Base-by-base conservation (phyloP, 1,140 invertebrate genomes). In the Daktulosphaira vitifoliae region DNA sequence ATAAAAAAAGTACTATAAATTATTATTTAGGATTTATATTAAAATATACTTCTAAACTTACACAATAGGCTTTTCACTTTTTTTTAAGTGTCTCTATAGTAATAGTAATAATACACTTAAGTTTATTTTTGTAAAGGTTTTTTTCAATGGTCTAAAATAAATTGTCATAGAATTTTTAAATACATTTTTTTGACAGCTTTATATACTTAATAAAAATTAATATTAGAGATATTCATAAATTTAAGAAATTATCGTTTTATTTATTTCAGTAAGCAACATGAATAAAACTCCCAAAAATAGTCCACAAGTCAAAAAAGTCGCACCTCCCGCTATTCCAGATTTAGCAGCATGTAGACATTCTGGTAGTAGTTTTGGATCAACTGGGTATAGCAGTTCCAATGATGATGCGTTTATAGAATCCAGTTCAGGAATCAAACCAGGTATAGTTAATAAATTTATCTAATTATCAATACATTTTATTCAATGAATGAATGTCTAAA, bases 261-360 rank as follows among this genome's bases (percentile, higher is more conserved):
- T 71, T 74, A 42, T 82, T 81, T 9, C 78, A 87, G 85, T 87
- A 78, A 84, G 85, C 77, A 87, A 87, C 69, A 87, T 89, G 84
- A 87, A 83, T 74, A 84, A 87, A 78, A 84, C 81, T 68, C 82
- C 81, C 71, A 87, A 83, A 80, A 81, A 82, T 72, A 81, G 84
- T 71, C 82, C 84, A 72, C 85, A 85, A 72, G 84, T 82, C 65
- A 89, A 89, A 77, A 88, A 88, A 77, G 87, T 90, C 72, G 83
- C 87, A 42, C 88, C 88, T 56, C 87, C 88, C 4, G 84, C 86
- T 6, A 87, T 89, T 29, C 88, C 87, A 0, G 86, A 88, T 69
- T 82, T 68, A 38, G 64, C 62, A 11, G 71, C 71, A 3, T 76
- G 71, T 68, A 67, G 77, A 48, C 74, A 75, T 68, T 75, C 73